Evolutionary conservation across 23 tunicate genomes (phyloP), one percentile per base, ranked within the genome.

Genomic region (Oikopleura vanhoeffeni): DNA sequence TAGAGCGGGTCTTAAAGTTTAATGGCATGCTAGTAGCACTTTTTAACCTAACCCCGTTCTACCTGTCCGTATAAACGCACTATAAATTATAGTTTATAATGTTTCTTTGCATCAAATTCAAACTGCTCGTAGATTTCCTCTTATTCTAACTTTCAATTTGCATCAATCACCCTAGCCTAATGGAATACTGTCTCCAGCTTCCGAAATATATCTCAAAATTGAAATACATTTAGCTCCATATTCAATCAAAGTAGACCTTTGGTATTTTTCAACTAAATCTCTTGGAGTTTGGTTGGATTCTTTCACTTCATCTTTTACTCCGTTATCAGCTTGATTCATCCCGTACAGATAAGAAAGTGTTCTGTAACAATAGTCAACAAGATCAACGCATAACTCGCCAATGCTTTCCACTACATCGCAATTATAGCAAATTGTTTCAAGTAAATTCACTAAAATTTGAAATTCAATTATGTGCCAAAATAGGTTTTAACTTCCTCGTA

Each of bases 361-460:
- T 30, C 94, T 84, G 85, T 93, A 93, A 75, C 98, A 93, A 85
- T 90, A 93, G 84, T 93, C 98, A 18, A 93, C 88, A 27, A 93
- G 76, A 85, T 93, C 98, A 64, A 93, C 41, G 0, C 75, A 87
- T 64, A 86, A 39, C 27, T 93, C 98, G 24, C 88, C 98, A 1
- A 91, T 89, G 35, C 89, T 84, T 83, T 90, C 95, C 75, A 89
- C 57, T 0, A 85, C 40, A 57, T 93, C 98, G 86, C 87, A 85
- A 83, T 93, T 90, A 40, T 85, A 93, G 32, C 86, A 75, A 49
- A 93, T 84, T 0, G 98, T 93, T 85, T 93, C 98, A 83, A 93
- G 67, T n/a, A 93, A 76, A 40, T 90, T 93, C n/a, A n/a, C n/a
- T n/a, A n/a, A n/a, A n/a, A n/a, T n/a, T n/a, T n/a, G n/a, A n/a